Percentiles rank a stretch among this genome's conserved stretches.
Evolutionary conservation across 2,888 invertebrate species (phyloP).

Genomic region (Theretra japonica): DNA sequence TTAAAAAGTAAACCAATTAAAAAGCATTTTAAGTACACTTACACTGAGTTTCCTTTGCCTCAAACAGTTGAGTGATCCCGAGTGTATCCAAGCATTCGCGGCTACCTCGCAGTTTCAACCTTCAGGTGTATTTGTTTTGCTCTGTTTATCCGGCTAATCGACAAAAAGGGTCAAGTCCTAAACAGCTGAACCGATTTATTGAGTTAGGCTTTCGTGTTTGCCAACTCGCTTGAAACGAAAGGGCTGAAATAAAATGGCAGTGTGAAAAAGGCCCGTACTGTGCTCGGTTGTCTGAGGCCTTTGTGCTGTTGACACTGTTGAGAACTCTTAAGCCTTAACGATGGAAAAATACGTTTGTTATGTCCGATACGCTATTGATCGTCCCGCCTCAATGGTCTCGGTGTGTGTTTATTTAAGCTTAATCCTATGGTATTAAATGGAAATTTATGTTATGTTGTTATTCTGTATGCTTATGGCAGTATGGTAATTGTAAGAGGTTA

Average conservation of each 20-base stretch:
- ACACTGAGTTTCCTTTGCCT: conserved; percentile 6
- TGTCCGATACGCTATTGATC: not conserved
- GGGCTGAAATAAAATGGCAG: conserved; percentile 38
- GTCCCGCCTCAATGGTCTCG: not conserved
- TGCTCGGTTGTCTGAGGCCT: conserved; percentile 12
- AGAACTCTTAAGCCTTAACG: conserved; percentile 9
- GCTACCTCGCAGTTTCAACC: not conserved
- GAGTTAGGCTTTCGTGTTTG: conserved; percentile 50
- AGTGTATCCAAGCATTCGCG: conserved; percentile 24
- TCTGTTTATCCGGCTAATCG: conserved; percentile 53
- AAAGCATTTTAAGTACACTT: conserved; percentile 9
- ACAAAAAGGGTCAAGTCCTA: conserved; percentile 48
- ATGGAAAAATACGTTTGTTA: conserved; percentile 18
- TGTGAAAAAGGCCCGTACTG: conserved; percentile 22
- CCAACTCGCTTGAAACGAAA: conserved; percentile 43
- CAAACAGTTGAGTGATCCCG: not conserved
- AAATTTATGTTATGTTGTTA: no score
- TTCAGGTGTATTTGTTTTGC: conserved; percentile 48
- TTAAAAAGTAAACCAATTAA: conserved; percentile 27
- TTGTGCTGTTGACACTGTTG: conserved; percentile 12
- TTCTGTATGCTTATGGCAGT: no score
- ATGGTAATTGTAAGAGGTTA: no score
- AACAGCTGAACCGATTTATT: conserved; percentile 49
- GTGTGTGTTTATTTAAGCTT: not conserved
- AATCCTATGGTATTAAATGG: no score